A percentile compares a stretch with the other conserved stretches of the same genome.
Conservation (phyloP, 1,140 invertebrate species). For the Trichonephila clavipes region DNA sequence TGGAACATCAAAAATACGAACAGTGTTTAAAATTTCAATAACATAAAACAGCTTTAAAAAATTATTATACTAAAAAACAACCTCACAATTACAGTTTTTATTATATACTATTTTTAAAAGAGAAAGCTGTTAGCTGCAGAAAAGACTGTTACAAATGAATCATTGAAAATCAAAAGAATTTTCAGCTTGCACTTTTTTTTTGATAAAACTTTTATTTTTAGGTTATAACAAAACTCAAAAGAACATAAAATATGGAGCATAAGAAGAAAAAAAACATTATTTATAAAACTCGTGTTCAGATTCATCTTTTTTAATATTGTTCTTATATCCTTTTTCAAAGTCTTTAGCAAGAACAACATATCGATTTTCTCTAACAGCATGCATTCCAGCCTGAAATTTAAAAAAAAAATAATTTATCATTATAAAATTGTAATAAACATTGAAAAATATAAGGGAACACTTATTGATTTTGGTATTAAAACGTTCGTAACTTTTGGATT, state of each 20-base stretch:
- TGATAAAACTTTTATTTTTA: constrained; percentile 24
- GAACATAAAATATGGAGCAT: too few species aligned
- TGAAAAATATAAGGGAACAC: too few species aligned
- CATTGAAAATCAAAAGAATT: not conserved
- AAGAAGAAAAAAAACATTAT: constrained; percentile 84
- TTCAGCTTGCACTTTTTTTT: not conserved
- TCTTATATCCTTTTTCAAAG: constrained; percentile 99
- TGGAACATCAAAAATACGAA: too few species aligned
- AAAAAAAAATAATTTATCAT: constrained; percentile 3
- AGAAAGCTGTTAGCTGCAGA: too few species aligned
- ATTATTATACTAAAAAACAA: too few species aligned
- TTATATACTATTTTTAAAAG: too few species aligned
- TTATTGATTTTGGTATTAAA: too few species aligned
- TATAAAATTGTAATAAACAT: not conserved
- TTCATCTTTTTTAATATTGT: constrained; percentile 99
- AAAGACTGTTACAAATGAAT: too few species aligned
- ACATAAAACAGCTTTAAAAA: too few species aligned
- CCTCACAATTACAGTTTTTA: too few species aligned
- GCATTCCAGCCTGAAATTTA: constrained; percentile 87
- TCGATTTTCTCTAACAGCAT: constrained; percentile 98
- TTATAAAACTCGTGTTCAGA: constrained; percentile 99
- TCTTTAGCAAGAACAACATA: constrained; percentile 99
- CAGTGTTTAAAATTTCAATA: too few species aligned
- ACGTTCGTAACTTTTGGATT: too few species aligned
- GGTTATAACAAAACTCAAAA: not conserved